These are phyloP conservation scores for Penaeus japonicus DNA, from an alignment of 1,140 invertebrate genomes.

Conservation along the genomic window DNA sequence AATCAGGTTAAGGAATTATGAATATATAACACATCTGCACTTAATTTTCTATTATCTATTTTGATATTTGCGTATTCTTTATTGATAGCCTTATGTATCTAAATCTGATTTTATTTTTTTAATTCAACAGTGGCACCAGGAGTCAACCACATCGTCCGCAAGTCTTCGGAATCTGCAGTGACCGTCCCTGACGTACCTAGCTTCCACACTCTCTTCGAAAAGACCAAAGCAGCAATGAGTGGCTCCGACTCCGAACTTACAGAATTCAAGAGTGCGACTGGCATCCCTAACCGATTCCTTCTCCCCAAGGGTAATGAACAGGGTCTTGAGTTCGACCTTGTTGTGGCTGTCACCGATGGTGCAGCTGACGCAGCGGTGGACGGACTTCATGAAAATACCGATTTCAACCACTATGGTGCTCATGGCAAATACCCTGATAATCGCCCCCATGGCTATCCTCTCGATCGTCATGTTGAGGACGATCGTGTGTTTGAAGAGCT, in stretches of 20 bases:
- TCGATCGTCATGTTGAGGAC: slow-evolving; percentile 19
- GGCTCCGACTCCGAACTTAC: not conserved
- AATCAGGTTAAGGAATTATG: no score
- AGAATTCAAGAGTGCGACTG: slow-evolving; percentile 9
- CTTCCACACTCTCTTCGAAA: slow-evolving; percentile 1
- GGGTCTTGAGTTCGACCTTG: slow-evolving; percentile 6
- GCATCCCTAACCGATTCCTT: slow-evolving; percentile 37
- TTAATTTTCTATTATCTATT: no score
- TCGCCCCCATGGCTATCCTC: slow-evolving; percentile 14
- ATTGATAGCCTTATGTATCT: no score
- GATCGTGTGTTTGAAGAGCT: slow-evolving; percentile 1
- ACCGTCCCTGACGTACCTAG: slow-evolving; percentile 40
- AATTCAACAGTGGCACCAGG: slow-evolving; percentile 21
- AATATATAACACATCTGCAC: no score
- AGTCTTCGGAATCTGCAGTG: not conserved
- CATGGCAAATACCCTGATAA: slow-evolving; percentile 15
- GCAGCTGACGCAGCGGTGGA: not conserved
- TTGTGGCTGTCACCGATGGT: slow-evolving; percentile 24
- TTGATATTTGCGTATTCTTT: no score
- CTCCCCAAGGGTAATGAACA: slow-evolving; percentile 26
- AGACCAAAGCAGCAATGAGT: not conserved
- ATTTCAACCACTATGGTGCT: slow-evolving; percentile 4
- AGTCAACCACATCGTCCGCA: not conserved
- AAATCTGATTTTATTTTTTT: no score
- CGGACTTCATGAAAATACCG: not conserved